Conservation (phyloP, 2,888 invertebrate species). For the Trissolcus japonicus region DNA sequence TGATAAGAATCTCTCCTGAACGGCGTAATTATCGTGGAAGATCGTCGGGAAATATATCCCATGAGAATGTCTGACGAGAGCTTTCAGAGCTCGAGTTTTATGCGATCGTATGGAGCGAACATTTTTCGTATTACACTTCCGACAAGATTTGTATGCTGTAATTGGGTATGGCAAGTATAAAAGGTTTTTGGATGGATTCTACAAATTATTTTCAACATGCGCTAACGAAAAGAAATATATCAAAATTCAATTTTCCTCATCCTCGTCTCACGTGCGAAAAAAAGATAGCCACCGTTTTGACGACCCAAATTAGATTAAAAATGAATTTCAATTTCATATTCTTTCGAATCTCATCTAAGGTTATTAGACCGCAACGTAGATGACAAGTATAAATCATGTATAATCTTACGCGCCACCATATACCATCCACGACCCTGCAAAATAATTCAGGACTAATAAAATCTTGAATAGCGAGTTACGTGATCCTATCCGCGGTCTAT, state of each 20-base stretch:
- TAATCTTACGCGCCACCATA: conserved; percentile 24
- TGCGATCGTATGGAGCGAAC: conserved; percentile 32
- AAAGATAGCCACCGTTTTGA: too few relatives aligned
- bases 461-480: conserved; percentile 29
- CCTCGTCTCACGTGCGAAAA: too few relatives aligned
- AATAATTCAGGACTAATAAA: conserved; percentile 45
- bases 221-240: too few relatives aligned
- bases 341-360: conserved; percentile 9
- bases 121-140: conserved; percentile 19
- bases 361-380: conserved; percentile 27
- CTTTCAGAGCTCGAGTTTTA: conserved; percentile 31
- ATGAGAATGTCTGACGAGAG: conserved; percentile 35
- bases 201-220: too few relatives aligned
- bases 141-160: conserved; percentile 8
- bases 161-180: conserved; percentile 5
- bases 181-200: not conserved
- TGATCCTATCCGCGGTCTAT: conserved; percentile 11
- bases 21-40: conserved; percentile 45
- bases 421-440: conserved; percentile 19
- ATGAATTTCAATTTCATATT: too few relatives aligned
- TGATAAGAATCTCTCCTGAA: conserved; percentile 43
- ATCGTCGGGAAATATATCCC: conserved; percentile 39
- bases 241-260: too few relatives aligned
- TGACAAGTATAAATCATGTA: conserved; percentile 41
- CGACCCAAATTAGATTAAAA: too few relatives aligned